A percentile compares a stretch with the other conserved stretches of the same genome.
Conservation (phyloP, 2,113 vertebrate genomes). For the Ptychochromis oligacanthus region DNA sequence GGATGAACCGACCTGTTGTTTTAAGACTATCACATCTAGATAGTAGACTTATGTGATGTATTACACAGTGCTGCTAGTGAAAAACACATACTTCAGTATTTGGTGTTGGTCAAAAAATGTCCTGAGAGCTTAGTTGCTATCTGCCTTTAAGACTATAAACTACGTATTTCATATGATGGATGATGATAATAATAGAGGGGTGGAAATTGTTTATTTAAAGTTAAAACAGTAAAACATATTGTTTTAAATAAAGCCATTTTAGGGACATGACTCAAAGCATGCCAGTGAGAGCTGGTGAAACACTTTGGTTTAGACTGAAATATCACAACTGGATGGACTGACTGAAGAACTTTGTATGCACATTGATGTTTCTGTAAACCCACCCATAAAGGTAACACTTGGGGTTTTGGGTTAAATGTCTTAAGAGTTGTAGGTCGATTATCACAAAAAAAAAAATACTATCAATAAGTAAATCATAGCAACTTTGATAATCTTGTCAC, state of each 20-base stretch:
- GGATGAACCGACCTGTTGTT: constrained; percentile 28
- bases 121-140: neutral
- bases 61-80: neutral
- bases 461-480: neutral
- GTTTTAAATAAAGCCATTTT: neutral
- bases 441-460: neutral
- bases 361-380: neutral
- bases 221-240: neutral
- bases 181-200: neutral
- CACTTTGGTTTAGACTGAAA: neutral
- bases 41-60: neutral
- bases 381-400: neutral
- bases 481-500: neutral
- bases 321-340: neutral
- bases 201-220: neutral
- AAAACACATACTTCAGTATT: neutral
- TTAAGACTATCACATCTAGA: constrained; percentile 6
- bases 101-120: neutral
- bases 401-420: neutral
- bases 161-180: neutral
- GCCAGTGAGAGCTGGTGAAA: neutral
- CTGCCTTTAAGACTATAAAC: constrained; percentile 1
- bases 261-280: neutral
- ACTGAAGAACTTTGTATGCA: neutral
- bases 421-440: neutral